Base-by-base conservation (phyloP, 2,797 vertebrate genomes). In the Scyliorhinus canicula region DNA sequence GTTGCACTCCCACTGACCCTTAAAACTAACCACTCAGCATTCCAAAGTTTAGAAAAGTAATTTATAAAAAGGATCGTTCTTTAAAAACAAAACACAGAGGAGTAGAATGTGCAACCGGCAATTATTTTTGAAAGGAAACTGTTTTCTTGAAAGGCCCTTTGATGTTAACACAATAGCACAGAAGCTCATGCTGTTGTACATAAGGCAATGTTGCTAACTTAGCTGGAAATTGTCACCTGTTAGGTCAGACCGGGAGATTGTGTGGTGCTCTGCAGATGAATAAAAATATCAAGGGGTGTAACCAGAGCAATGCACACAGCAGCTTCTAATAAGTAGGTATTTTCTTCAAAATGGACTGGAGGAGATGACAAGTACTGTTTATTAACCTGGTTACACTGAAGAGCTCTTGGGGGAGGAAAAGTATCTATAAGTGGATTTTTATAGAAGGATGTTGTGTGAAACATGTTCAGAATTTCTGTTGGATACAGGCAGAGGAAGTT, bases 371-470 rank as follows among this genome's bases (percentile, higher is more conserved):
- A 55, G 60, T 95, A 86, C 96, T 96, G 93, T 93, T 96, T 96
- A 95, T 95, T 82, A 96, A 95, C 96, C 96, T 95, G 94, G 95
- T 97, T 96, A 96, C 96, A 97, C 96, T 1, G 0, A 95, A 96
- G 95, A 95, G 93, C 95, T 96, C 95, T 95, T 95, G 71, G 96
- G 95, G 95, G 60, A 60, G 96, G 95, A 95, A 79, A 95, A 95
- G 95, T 82, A 44, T 84, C 35, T 0, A 95, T 82, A 90, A 96
- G 55, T 50, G 65, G 52, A n/a, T 44, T 91, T 96, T 96, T 96
- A 44, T 95, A 88, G 94, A 95, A 95, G 94, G 77, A 63, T 95
- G 82, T 93, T 65, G 90, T 40, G 91, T 95, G 95, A 82, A 95
- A 65, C 93, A 90, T 95, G 74, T 94, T 96, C 44, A 95, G 79